These are phyloP conservation scores for Propithecus perrieri DNA, from an alignment of 2,797 vertebrate genomes.

Conservation along the genomic window DNA sequence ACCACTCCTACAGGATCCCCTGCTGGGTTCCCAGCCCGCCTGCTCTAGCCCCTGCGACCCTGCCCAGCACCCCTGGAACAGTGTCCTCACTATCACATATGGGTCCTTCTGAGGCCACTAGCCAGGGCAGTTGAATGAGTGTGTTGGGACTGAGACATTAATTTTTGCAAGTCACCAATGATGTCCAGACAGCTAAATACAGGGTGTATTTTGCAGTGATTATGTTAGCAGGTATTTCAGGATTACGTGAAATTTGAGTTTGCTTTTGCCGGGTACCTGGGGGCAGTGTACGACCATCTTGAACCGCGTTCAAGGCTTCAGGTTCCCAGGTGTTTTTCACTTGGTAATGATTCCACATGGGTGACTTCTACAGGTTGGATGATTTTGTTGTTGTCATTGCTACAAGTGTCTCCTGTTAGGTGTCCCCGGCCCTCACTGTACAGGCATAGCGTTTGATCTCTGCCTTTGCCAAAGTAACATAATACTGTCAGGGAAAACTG, in stretches of 20 bases:
- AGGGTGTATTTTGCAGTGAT: background rate
- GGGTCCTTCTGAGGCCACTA: background rate
- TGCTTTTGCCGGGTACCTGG: no score
- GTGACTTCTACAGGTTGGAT: background rate
- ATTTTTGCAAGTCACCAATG: fast-evolving
- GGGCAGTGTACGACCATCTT: background rate
- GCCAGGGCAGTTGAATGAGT: background rate
- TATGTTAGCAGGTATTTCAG: background rate
- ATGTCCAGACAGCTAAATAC: background rate
- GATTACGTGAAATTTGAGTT: background rate
- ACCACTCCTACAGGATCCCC: background rate
- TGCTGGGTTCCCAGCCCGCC: background rate
- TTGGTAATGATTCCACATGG: background rate
- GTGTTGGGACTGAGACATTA: background rate
- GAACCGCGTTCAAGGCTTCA: background rate
- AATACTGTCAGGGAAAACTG: background rate
- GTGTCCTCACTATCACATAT: background rate
- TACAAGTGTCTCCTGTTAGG: no score
- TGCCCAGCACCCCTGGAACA: no score
- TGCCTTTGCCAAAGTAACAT: background rate
- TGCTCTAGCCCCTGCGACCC: background rate
- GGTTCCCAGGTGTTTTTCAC: background rate
- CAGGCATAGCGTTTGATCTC: no score
- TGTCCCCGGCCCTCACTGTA: fast-evolving
- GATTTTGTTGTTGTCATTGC: no score